Percentiles rank a stretch among this genome's conserved stretches.
Evolutionary conservation across 2,888 invertebrate species (phyloP).

Genomic region (Dicroscelio sp.): DNA sequence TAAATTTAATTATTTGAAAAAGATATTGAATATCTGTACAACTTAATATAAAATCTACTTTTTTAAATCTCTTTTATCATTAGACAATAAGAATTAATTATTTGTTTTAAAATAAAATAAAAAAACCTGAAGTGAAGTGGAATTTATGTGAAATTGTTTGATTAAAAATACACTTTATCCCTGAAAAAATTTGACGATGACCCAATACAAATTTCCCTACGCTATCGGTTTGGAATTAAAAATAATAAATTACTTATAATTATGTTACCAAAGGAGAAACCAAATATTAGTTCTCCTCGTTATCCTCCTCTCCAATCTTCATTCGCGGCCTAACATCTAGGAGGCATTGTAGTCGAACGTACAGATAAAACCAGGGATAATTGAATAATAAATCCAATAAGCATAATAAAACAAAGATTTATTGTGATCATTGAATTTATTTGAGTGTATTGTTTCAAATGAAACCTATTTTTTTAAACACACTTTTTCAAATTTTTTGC

Average conservation of each 20-base stretch:
- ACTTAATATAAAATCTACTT: no score
- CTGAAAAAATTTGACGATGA: conserved; percentile 16
- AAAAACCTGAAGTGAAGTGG: no score
- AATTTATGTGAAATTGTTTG: no score
- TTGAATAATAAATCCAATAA: conserved; percentile 6
- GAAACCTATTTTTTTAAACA: no score
- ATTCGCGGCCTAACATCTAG: conserved; percentile 34
- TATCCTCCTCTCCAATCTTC: conserved; percentile 2
- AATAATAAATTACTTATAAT: conserved; percentile 49
- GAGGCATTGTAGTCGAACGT: neutral
- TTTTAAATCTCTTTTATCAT: no score
- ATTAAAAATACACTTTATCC: neutral
- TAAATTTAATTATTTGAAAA: no score
- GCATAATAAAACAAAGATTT: conserved; percentile 22
- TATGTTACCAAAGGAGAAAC: conserved; percentile 25
- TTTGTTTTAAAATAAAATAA: no score
- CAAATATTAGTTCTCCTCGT: conserved; percentile 8
- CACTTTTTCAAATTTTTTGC: neutral
- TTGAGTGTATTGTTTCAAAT: no score
- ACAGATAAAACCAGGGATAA: conserved; percentile 19
- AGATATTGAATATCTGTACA: no score
- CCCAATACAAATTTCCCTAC: conserved; percentile 1
- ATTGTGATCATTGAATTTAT: conserved; percentile 27
- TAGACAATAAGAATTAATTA: no score
- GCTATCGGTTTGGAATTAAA: conserved; percentile 48